Conservation (phyloP, 2,888 invertebrate genomes). For the Morinoia aosen region DNA sequence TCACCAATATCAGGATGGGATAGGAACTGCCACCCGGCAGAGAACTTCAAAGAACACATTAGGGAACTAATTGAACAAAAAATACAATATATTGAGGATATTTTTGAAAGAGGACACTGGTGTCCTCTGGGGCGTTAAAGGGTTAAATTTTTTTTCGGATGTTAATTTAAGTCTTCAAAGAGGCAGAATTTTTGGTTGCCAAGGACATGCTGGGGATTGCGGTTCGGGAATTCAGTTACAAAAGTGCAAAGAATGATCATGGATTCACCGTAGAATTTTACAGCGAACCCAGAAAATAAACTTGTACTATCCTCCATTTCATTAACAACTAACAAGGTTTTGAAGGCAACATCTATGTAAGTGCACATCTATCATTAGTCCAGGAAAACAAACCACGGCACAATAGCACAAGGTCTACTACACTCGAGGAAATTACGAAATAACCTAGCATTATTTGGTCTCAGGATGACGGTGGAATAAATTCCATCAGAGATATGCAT, state of each 20-base stretch:
- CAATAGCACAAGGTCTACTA: background rate
- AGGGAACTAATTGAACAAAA: no score
- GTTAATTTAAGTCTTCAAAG: background rate
- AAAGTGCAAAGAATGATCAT: background rate
- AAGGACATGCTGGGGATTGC: background rate
- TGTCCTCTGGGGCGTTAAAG: no score
- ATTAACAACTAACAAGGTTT: background rate
- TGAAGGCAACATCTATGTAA: conserved; percentile 26
- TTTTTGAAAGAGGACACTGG: no score
- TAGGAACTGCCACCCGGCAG: no score
- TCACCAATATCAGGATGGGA: no score
- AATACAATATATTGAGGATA: no score
- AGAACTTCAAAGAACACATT: no score
- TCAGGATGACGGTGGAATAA: background rate
- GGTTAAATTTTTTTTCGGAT: background rate
- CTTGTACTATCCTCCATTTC: background rate
- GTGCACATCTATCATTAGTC: conserved; percentile 23
- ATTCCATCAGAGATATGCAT: background rate
- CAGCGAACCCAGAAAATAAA: background rate
- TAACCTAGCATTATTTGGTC: conserved; percentile 39
- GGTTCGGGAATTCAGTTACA: background rate
- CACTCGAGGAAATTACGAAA: background rate
- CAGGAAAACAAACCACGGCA: background rate
- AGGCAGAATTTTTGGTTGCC: background rate
- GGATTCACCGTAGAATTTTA: background rate